Percentiles rank a stretch among this genome's conserved stretches.
Evolutionary conservation across 2,888 invertebrate species (phyloP).

Genomic region (Euclidia mi): DNA sequence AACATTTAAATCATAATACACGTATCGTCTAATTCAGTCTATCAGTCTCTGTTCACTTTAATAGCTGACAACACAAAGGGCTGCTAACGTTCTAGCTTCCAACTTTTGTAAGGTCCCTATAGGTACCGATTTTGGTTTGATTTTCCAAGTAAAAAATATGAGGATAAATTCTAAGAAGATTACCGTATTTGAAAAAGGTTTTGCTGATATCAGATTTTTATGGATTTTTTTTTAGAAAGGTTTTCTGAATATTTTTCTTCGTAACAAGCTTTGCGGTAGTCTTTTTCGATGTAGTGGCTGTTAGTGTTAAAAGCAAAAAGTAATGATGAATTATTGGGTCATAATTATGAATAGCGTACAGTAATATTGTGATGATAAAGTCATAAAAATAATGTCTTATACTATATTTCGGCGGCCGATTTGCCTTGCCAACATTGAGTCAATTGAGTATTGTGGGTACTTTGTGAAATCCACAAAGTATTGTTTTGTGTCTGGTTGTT

Average conservation of each 20-base stretch:
- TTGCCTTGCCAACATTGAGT: too few species aligned
- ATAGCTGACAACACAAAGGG: conserved; percentile 40
- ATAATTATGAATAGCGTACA: too few species aligned
- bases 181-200: conserved; percentile 6
- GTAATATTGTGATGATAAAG: too few species aligned
- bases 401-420: too few species aligned
- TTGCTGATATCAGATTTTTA: conserved; percentile 7
- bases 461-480: too few species aligned
- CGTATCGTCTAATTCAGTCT: conserved; percentile 31
- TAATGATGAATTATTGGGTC: too few species aligned
- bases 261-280: neutral
- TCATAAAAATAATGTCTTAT: too few species aligned
- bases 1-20: conserved; percentile 41
- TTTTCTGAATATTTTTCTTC: neutral
- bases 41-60: conserved; percentile 39
- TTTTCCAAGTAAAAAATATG: conserved; percentile 19
- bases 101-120: conserved; percentile 32
- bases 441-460: too few species aligned
- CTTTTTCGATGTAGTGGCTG: neutral
- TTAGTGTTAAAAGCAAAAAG: neutral
- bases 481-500: too few species aligned
- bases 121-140: conserved; percentile 25
- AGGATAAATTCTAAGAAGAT: conserved; percentile 20
- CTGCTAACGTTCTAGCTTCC: conserved; percentile 32
- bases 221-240: neutral